phyloP scores from a whole-genome alignment of 2,888 invertebrate genomes.

The Harpagoxenus sublaevis region DNA sequence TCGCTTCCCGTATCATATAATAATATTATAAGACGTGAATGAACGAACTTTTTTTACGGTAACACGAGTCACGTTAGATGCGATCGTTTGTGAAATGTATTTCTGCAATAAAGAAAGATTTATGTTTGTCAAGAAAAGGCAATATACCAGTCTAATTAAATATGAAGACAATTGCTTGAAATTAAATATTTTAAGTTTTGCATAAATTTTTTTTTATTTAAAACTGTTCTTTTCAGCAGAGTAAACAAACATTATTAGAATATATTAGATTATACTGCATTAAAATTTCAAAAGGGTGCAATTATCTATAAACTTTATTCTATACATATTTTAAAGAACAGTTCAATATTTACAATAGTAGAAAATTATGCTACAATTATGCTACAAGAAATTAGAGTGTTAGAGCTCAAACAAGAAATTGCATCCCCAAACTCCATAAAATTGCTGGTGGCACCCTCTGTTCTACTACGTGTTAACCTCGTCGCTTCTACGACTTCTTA shows the following conservation, averaged over 20 bases:
- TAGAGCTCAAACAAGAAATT: neutral
- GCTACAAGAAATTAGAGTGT: neutral
- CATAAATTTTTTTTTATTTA: neutral
- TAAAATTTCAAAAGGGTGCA: neutral
- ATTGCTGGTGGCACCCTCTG: slow-evolving; percentile 68
- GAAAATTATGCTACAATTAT: neutral
- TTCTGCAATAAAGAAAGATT: slow-evolving; percentile 9
- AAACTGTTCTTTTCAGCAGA: neutral
- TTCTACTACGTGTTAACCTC: slow-evolving; percentile 34
- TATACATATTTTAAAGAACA: neutral
- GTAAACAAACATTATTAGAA: neutral
- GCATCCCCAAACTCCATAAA: neutral
- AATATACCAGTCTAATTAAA: neutral
- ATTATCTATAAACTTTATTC: neutral
- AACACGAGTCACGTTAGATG: neutral
- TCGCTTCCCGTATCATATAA: neutral
- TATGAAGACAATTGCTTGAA: slow-evolving; percentile 6
- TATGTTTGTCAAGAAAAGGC: neutral
- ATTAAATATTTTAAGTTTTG: neutral
- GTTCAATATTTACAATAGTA: neutral
- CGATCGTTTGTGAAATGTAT: neutral
- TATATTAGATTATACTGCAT: neutral
- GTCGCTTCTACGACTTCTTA: slow-evolving; percentile 27
- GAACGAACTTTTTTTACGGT: slow-evolving; percentile 6
- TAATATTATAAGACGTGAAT: slow-evolving; percentile 8